A percentile compares a stretch with the other conserved stretches of the same genome.
phyloP scores from a whole-genome alignment of 1,140 invertebrate genomes.

The Leptinotarsa defecta region DNA sequence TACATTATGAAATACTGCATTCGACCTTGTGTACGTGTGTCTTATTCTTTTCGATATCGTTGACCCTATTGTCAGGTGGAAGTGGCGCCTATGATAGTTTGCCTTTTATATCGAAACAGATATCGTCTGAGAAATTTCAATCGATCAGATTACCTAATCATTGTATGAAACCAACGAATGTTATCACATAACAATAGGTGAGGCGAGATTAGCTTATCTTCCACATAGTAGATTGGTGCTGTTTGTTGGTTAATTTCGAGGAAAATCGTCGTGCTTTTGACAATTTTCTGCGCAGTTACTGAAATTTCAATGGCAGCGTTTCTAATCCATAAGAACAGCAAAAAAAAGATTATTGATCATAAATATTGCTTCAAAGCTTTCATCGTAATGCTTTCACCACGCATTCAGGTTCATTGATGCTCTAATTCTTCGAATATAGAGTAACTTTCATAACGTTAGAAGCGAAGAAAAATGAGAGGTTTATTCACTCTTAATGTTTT shows the following conservation, averaged over 20 bases:
- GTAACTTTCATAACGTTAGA: no score
- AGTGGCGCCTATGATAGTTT: not conserved
- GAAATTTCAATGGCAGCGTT: not conserved
- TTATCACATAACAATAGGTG: not conserved
- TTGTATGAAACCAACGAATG: not conserved
- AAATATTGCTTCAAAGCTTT: no score
- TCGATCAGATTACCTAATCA: constrained; percentile 3
- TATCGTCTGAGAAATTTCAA: constrained; percentile 1
- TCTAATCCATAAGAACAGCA: no score
- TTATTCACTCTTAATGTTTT: no score
- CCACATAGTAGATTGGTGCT: not conserved
- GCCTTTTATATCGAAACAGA: not conserved
- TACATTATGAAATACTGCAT: not conserved
- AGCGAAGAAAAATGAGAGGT: no score
- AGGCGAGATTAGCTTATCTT: not conserved
- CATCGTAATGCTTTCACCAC: no score
- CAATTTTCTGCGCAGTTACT: not conserved
- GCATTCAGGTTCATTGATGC: no score
- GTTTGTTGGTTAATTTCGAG: not conserved
- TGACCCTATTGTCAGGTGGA: not conserved
- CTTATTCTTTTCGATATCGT: not conserved
- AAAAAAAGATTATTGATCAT: no score
- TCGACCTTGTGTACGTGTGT: not conserved
- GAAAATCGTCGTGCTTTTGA: not conserved
- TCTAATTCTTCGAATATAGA: no score